phyloP scores from a whole-genome alignment of 1,140 invertebrate genomes.

The Drosophila bipectinata region DNA sequence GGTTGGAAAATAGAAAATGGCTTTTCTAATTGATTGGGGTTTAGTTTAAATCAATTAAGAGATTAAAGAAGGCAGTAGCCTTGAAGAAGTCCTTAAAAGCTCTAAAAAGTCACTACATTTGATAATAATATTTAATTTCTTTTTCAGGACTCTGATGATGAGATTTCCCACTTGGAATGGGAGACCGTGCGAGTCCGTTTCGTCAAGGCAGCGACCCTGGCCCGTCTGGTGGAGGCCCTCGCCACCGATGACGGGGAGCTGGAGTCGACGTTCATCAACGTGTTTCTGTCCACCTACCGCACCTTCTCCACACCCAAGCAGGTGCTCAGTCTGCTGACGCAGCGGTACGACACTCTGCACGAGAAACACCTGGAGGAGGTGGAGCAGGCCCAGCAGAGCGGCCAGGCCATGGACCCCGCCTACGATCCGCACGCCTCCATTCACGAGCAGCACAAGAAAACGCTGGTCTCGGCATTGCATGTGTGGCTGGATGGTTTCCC shows the following conservation, averaged over 20 bases:
- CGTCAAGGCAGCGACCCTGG: constrained; percentile 97
- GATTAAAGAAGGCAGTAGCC: neutral
- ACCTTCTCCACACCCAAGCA: constrained; percentile 83
- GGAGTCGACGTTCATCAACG: constrained; percentile 98
- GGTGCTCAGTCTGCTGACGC: constrained; percentile 92
- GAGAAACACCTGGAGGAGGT: constrained; percentile 74
- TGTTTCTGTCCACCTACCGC: constrained; percentile 90
- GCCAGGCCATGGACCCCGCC: constrained; percentile 40
- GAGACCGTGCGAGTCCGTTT: constrained; percentile 98
- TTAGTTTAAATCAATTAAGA: neutral
- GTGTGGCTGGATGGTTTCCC: constrained; percentile 99
- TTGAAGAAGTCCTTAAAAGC: neutral
- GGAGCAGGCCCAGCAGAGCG: constrained; percentile 62
- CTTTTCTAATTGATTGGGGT: constrained; percentile 1
- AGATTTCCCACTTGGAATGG: constrained; percentile 98
- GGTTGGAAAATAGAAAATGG: neutral
- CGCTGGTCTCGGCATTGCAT: constrained; percentile 93
- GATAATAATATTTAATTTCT: constrained; percentile 1
- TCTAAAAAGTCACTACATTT: neutral
- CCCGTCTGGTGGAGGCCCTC: constrained; percentile 95
- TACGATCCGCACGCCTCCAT: constrained; percentile 71
- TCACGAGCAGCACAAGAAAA: constrained; percentile 86
- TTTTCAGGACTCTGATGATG: constrained; percentile 90
- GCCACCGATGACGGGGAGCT: constrained; percentile 97
- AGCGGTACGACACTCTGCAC: constrained; percentile 89